Evolutionary conservation across 1,140 invertebrate species (phyloP), one percentile per base, ranked within the genome.

Genomic region (Lamellibrachia luymesi): DNA sequence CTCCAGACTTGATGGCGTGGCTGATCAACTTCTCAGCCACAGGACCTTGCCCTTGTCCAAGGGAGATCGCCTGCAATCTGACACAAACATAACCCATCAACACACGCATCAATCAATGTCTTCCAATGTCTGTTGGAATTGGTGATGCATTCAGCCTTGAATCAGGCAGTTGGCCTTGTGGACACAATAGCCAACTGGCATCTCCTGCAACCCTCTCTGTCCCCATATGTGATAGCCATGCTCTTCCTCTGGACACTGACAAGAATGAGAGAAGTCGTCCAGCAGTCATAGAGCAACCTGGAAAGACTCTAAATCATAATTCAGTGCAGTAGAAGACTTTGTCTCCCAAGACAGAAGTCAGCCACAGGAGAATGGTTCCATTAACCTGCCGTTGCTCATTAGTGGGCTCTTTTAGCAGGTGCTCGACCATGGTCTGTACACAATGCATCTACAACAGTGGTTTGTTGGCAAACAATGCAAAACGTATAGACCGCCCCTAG

Each of bases 31-130:
- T 96, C 94, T 96, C 96, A 90, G 96, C 96, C 5, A 97, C 95
- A 89, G 96, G 96, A 89, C 96, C 96, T 94, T 97, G 96, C 93
- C 96, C 96, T 95, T 97, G 96, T 94, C 96, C 96, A 50, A 97
- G 94, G 49, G 96, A 97, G 56, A 97, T 96, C 17, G 96, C 97
- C 94, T 98, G 96, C 92, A 97, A 96, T 93, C 93, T 94, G 80
- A n/a, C 56, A 89, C 25, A 92, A 92, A n/a, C 38, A 80, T 4
- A 80, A 80, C 64, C 64, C 13, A 80, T 80, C 64, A 80, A 80
- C 64, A 80, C 25, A 80, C 64, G 25, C 64, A 80, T 8, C 17
- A 80, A 50, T 1, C 49, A 22, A 51, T 38, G 51, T 49, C 27
- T 22, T 27, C 92, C 27, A 93, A 4, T 50, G 27, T 49, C 50